Evolutionary conservation across 2,113 vertebrate species (phyloP), one percentile per base, ranked within the genome.

Genomic region (Vombatus ursinus): DNA sequence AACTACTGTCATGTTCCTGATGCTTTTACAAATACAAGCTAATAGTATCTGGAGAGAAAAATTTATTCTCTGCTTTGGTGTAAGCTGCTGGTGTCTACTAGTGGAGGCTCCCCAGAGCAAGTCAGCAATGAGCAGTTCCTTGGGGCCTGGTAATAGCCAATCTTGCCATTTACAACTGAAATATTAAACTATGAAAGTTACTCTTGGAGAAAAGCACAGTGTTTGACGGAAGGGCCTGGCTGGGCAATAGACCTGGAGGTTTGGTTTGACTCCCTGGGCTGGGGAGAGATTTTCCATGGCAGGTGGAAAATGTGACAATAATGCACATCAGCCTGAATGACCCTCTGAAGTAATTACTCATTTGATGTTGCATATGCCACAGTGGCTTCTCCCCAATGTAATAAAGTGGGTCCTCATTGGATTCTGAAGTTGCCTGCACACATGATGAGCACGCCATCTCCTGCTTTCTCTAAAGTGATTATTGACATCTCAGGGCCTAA

Each of bases 361-460:
- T 84, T 44, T 84, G 2, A 22, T 44, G 44, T 7, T 22, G 1
- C 7, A 8, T 22, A 1, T 19, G 6, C 6, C n/a, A 19, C 2
- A 44, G 19, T 12, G n/a, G 37, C 22, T 44, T 84, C n/a, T n/a
- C 37, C 19, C 31, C 16, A 37, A 44, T 77, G 14, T 7, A 19
- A 7, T n/a, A 77, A 77, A 44, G 23, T 23, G 68, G 68, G 5
- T 84, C n/a, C 19, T 44, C 19, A 28, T 23, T 84, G 14, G 7
- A 77, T 77, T 77, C n/a, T 77, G 68, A 14, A 4, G 37, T 77
- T 44, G 6, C 16, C 16, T 44, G 68, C 37, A n/a, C 14, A 44
- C 16, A n/a, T 44, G 16, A 8, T 1, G 37, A 23, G n/a, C 16
- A 8, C 44, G 19, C 16, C n/a, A 0, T 22, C n/a, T 8, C 22